Evolutionary conservation across 2,797 vertebrate genomes (phyloP).

Genomic region (Lepus oiostolus): DNA sequence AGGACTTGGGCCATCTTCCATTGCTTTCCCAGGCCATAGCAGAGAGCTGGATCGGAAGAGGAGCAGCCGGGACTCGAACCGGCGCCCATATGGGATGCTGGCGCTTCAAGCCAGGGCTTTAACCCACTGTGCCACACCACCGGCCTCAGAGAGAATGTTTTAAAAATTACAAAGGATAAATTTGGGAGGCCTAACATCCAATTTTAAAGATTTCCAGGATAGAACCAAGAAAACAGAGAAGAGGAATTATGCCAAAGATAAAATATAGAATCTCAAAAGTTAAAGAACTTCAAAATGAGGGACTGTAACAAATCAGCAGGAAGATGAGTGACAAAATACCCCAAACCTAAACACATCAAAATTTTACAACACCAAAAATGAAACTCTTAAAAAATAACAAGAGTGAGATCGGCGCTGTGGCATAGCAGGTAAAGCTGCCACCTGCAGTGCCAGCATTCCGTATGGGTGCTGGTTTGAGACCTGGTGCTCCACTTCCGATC

Average conservation of each 20-base stretch:
- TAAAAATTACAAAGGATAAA: conserved; percentile 53
- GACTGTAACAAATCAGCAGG: neutral
- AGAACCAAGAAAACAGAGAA: conserved; percentile 34
- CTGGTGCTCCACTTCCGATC: too few species aligned
- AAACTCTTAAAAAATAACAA: conserved; percentile 16
- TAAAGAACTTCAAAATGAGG: conserved; percentile 46
- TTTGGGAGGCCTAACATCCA: neutral
- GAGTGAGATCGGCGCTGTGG: neutral
- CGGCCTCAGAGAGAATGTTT: neutral
- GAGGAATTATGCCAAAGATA: conserved; percentile 37
- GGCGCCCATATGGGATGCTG: too few species aligned
- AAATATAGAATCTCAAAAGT: conserved; percentile 21
- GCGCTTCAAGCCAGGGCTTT: too few species aligned
- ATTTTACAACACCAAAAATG: conserved; percentile 55
- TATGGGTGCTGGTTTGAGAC: too few species aligned
- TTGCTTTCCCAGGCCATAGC: too few species aligned
- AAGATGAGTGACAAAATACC: conserved; percentile 37
- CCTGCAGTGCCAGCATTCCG: too few species aligned
- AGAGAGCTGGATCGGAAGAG: too few species aligned
- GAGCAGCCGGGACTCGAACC: too few species aligned
- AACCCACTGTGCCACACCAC: too few species aligned
- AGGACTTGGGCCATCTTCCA: too few species aligned
- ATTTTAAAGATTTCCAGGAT: conserved; percentile 36
- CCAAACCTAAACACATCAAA: conserved; percentile 56
- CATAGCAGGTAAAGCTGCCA: too few species aligned